Evolutionary conservation across 2,113 vertebrate genomes (phyloP).

Genomic region (Laterallus jamaicensis): DNA sequence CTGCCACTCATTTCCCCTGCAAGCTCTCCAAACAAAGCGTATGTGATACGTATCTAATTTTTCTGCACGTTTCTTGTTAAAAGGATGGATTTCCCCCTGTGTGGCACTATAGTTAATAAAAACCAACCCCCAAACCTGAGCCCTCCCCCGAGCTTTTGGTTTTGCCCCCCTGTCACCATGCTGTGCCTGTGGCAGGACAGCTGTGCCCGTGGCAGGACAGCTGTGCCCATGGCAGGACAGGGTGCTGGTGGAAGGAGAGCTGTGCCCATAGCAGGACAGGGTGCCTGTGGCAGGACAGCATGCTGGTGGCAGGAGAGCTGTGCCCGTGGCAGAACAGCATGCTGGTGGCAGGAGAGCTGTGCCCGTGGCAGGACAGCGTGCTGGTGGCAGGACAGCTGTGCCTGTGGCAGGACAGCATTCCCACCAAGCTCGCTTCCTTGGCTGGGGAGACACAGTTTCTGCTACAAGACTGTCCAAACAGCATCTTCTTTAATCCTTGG

Average conservation of each 20-base stretch:
- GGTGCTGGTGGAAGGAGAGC: too few relatives aligned
- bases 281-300: background rate
- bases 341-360: background rate
- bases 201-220: too few relatives aligned
- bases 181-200: background rate
- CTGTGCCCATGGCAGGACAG: too few relatives aligned
- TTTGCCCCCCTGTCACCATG: background rate
- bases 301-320: background rate
- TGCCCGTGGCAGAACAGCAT: background rate
- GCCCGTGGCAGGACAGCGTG: background rate
- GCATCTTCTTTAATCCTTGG: background rate
- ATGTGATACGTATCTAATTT: accelerated
- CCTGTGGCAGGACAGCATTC: background rate
- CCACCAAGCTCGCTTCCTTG: background rate
- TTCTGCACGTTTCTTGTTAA: background rate
- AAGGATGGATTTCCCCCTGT: background rate
- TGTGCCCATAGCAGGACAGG: too few relatives aligned
- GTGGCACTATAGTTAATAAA: background rate
- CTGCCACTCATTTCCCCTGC: background rate
- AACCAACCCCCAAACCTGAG: background rate
- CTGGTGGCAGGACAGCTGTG: background rate
- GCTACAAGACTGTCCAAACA: constrained; percentile 17
- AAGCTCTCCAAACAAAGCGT: background rate
- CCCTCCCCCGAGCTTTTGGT: background rate
- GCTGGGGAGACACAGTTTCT: background rate